Percentiles rank a stretch among this genome's conserved stretches.
Conservation (phyloP, 2,797 vertebrate species). For the Centropyge bicolor region DNA sequence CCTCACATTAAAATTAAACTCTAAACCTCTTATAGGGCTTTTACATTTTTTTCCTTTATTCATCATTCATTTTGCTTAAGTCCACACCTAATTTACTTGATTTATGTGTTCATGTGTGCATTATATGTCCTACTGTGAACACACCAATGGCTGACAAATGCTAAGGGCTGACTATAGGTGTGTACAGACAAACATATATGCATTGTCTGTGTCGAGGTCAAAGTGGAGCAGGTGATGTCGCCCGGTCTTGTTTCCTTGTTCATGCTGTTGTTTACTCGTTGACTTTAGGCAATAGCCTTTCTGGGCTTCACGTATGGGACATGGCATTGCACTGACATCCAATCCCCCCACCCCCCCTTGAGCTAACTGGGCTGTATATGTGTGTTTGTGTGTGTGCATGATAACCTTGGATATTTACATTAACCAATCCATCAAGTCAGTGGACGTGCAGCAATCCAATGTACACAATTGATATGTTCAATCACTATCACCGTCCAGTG, state of each 20-base stretch:
- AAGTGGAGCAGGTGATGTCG: conserved; percentile 16
- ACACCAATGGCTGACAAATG: conserved; percentile 31
- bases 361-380: conserved; percentile 26
- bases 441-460: conserved; percentile 33
- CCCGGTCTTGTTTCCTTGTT: conserved; percentile 47
- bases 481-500: conserved; percentile 38
- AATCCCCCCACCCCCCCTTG: conserved; percentile 28
- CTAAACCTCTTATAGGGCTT: background rate
- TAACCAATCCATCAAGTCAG: conserved; percentile 56
- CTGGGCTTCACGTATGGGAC: conserved; percentile 29
- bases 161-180: background rate
- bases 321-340: conserved; percentile 50
- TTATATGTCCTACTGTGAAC: conserved; percentile 14
- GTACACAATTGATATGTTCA: conserved; percentile 46
- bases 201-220: conserved; percentile 35
- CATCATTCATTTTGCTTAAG: conserved; percentile 13
- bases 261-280: conserved; percentile 46
- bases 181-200: conserved; percentile 15
- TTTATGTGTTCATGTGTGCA: conserved; percentile 26
- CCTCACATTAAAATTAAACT: conserved; percentile 5
- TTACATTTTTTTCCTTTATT: conserved; percentile 6
- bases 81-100: conserved; percentile 31
- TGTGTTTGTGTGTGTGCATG: conserved; percentile 7
- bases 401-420: conserved; percentile 68
- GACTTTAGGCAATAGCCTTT: conserved; percentile 14